Evolutionary conservation across 2,797 vertebrate species (phyloP), one percentile per base, ranked within the genome.

Genomic region (Sebastes trivittatus): DNA sequence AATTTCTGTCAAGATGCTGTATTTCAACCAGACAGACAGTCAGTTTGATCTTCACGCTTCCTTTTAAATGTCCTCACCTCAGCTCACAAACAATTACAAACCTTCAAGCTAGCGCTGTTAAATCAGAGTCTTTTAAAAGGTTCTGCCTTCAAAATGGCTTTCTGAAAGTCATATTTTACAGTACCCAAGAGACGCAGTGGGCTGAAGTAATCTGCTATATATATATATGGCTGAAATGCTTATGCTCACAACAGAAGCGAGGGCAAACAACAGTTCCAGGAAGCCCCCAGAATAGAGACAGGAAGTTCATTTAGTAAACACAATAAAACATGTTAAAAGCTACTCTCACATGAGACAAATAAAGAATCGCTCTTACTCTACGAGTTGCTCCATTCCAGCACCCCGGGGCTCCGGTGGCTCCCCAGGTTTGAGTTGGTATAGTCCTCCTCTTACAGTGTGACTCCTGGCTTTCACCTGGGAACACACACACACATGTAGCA

Each of bases 301-400:
- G 93, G 93, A 94, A 85, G 86, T 88, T 68, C 72, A 87, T 88
- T 88, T 87, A 77, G 76, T 81, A 88, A 88, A 92, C 84, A 92
- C 88, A 88, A 90, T 89, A 84, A 85, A 88, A 81, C 84, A 78
- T 32, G 79, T 78, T 60, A 84, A 83, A 88, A 20, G 13, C 38
- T 55, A 18, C 60, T 64, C 76, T 73, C 72, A 69, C 42, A 73
- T 13, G 16, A 69, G 16, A 60, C 25, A 59, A 83, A 83, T 83
- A 79, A 69, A 78, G 63, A 34, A 67, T 79, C 16, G 49, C 3
- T 82, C 95, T 94, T 93, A 95, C 95, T 89, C 94, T 72, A 93
- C 65, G 74, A 95, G 90, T 30, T 94, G 90, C 64, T 94, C 95
- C 95, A 95, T 95, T 85, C 85, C 93, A 87, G 90, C 75, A 84